phyloP scores from a whole-genome alignment of 1,140 invertebrate genomes.

The Cecropterus lyciades region DNA sequence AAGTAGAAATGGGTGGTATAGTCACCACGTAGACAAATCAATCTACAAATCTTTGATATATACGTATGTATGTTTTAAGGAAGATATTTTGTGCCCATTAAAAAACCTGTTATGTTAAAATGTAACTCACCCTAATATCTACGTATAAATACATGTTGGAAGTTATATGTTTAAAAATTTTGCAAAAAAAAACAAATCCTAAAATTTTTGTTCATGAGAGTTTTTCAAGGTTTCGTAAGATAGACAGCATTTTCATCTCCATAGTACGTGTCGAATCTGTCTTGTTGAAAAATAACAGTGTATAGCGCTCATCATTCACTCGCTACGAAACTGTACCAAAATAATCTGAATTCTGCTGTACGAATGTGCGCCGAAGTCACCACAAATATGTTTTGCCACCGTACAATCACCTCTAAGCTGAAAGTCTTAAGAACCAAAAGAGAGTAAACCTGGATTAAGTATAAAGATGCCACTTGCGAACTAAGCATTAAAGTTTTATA shows the following conservation, averaged over 20 bases:
- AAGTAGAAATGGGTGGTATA: too few species aligned
- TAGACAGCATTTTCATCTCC: not conserved
- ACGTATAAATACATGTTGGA: too few species aligned
- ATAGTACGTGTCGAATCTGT: conserved; percentile 1
- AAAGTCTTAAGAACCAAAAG: not conserved
- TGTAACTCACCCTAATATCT: too few species aligned
- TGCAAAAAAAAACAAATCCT: too few species aligned
- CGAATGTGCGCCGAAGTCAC: not conserved
- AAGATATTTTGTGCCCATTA: too few species aligned
- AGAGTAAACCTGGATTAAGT: not conserved
- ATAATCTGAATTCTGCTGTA: conserved; percentile 10
- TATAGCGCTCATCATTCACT: conserved; percentile 5
- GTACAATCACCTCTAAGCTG: not conserved
- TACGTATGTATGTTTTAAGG: too few species aligned
- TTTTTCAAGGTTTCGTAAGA: conserved; percentile 1
- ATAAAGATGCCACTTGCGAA: conserved; percentile 5
- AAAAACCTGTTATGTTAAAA: too few species aligned
- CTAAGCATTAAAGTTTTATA: conserved; percentile 12
- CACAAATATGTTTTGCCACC: not conserved
- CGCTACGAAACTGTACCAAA: conserved; percentile 1
- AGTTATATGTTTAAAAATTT: too few species aligned
- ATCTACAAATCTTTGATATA: too few species aligned
- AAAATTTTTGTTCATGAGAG: not conserved
- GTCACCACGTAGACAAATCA: too few species aligned
- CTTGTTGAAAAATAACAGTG: conserved; percentile 6